phyloP scores from a whole-genome alignment of 1,140 invertebrate species.

The Drosophila trapezifrons region DNA sequence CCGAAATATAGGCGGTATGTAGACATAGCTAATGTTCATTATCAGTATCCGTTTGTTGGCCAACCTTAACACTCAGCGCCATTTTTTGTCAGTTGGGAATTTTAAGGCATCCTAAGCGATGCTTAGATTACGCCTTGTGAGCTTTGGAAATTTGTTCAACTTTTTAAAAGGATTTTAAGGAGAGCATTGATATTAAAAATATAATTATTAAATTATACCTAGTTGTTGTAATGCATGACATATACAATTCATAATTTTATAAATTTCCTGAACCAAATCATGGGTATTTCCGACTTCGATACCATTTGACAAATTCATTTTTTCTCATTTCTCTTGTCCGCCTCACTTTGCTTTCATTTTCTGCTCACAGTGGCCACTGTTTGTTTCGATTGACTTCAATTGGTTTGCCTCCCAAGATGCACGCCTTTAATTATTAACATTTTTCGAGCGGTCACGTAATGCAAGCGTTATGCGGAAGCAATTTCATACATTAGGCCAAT shows the following conservation, averaged over 20 bases:
- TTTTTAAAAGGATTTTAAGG: too few relatives aligned
- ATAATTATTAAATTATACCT: too few relatives aligned
- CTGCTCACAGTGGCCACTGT: constrained; percentile 24
- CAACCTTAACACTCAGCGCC: neutral
- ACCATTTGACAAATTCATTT: neutral
- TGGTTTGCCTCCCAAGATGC: constrained; percentile 50
- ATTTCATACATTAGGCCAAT: constrained; percentile 31
- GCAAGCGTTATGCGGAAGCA: constrained; percentile 39
- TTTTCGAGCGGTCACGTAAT: constrained; percentile 44
- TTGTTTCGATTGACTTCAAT: constrained; percentile 44
- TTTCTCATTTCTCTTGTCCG: neutral
- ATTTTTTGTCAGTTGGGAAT: neutral
- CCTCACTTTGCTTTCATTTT: constrained; percentile 23
- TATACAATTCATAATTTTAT: neutral
- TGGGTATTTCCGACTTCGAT: neutral
- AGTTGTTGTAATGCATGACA: too few relatives aligned
- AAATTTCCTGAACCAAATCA: neutral
- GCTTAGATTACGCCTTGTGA: too few relatives aligned
- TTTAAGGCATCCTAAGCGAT: neutral
- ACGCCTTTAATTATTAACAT: constrained; percentile 44
- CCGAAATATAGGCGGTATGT: too few relatives aligned
- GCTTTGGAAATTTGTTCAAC: too few relatives aligned
- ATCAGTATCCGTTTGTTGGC: neutral
- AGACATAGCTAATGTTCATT: neutral
- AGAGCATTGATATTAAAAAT: neutral